phyloP scores from a whole-genome alignment of 1,140 invertebrate species.

The Drosophila pseudoobscura region DNA sequence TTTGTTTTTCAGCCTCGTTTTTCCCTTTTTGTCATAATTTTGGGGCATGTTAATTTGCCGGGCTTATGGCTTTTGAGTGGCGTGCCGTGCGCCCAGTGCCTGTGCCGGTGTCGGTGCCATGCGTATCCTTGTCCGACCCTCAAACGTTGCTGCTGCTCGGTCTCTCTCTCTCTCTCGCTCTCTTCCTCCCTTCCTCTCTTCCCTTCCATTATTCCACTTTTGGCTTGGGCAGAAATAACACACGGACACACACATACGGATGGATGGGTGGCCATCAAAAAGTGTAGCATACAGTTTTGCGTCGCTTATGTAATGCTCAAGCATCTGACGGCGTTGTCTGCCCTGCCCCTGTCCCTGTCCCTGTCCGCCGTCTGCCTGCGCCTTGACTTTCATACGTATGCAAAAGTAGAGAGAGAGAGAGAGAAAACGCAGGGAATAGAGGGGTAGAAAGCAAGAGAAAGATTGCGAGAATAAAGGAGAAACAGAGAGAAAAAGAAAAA shows the following conservation, averaged over 20 bases:
- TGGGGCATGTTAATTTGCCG: slow-evolving; percentile 74
- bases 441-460: too few relatives aligned
- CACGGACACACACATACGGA: slow-evolving; percentile 6
- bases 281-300: slow-evolving; percentile 79
- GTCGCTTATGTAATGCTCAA: slow-evolving; percentile 73
- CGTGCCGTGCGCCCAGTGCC: slow-evolving; percentile 27
- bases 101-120: slow-evolving; percentile 19
- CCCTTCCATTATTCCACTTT: slow-evolving; percentile 26
- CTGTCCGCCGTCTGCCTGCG: too few relatives aligned
- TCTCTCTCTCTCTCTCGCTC: neutral
- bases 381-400: slow-evolving; percentile 69
- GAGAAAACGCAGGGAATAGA: neutral
- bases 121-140: slow-evolving; percentile 59
- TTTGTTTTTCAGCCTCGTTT: slow-evolving; percentile 51
- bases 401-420: neutral
- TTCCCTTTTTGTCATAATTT: slow-evolving; percentile 74
- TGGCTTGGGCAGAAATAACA: slow-evolving; percentile 64
- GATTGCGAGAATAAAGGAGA: neutral
- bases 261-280: slow-evolving; percentile 67
- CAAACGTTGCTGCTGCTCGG: slow-evolving; percentile 30
- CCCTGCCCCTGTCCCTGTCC: too few relatives aligned
- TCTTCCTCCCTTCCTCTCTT: slow-evolving; percentile 6
- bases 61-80: slow-evolving; percentile 75
- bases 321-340: slow-evolving; percentile 61
- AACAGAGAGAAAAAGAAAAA: slow-evolving; percentile 3